Evolutionary conservation across 1,140 invertebrate genomes (phyloP), one percentile per base, ranked within the genome.

Genomic region (Zaprionus kolodkinae): DNA sequence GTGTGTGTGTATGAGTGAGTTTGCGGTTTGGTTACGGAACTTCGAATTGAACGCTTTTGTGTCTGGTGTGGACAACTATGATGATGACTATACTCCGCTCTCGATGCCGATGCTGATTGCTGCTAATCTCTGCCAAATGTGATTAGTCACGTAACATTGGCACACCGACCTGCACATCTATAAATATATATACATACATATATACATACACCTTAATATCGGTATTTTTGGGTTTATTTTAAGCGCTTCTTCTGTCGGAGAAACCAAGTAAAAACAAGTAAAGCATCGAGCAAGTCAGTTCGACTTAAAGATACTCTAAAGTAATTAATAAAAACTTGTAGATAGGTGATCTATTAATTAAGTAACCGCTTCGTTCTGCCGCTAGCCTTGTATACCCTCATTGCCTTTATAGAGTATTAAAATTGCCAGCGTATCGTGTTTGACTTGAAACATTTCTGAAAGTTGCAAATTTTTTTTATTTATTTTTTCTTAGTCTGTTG

Each of bases 71-170:
- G 81, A 81, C 81, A 84, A 85, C 81, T 81, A 81, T 75, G 84
- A 88, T 87, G 79, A 88, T 87, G 83, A 87, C 84, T 83, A 83
- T 65, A 65, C 35, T 52, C 54, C 25, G 59, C 67, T 57, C 66
- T 70, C 79, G 50, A 63, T 70, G 40, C 6, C 62, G 66, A 63
- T 81, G 84, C 80, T 88, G 84, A 88, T 89, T 88, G 85, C 78
- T 88, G 85, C 79, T 89, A 88, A 88, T 88, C 84, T 88, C 73
- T 62, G 76, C 40, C 67, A 85, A 85, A 88, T 89, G 85, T 89
- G 85, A 88, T 88, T 88, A 88, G 84, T 88, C 84, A 88, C 84
- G 84, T 88, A 89, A 89, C 83, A 77, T 86, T 86, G 81, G 82
- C 82, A 85, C 76, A 61, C 57, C 78, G 77, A 79, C 78, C 69